These are phyloP conservation scores for Sorex maritimensis DNA, from an alignment of 2,797 vertebrate species.

Conservation along the genomic window DNA sequence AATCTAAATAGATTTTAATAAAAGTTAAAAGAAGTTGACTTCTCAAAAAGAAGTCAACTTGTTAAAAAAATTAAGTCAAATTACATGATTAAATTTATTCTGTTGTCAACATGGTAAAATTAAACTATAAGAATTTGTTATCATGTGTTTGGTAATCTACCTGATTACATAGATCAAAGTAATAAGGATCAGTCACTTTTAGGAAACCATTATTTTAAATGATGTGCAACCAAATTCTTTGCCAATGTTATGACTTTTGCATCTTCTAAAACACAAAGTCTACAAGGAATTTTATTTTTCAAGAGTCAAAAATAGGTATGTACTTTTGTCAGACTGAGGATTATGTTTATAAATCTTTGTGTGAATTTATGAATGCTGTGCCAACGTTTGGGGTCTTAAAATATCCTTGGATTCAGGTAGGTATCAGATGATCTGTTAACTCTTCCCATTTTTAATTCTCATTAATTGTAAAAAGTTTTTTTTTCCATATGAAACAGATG, in stretches of 20 bases:
- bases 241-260: background rate
- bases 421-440: background rate
- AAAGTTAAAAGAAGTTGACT: background rate
- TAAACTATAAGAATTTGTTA: too few species aligned
- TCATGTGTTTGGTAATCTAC: background rate
- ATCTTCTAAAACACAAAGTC: background rate
- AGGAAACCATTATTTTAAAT: background rate
- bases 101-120: too few species aligned
- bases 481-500: background rate
- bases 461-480: constrained; percentile 28
- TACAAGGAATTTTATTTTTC: background rate
- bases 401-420: background rate
- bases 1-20: too few species aligned
- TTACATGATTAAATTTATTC: too few species aligned
- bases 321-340: constrained; percentile 24
- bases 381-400: background rate
- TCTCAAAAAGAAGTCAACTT: constrained; percentile 11
- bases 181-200: background rate
- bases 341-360: background rate
- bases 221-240: background rate
- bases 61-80: too few species aligned
- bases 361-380: background rate
- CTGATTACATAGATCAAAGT: background rate
- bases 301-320: background rate
- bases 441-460: constrained; percentile 51